Conservation (phyloP, 1,140 invertebrate genomes). For the Notospermus geniculatus region DNA sequence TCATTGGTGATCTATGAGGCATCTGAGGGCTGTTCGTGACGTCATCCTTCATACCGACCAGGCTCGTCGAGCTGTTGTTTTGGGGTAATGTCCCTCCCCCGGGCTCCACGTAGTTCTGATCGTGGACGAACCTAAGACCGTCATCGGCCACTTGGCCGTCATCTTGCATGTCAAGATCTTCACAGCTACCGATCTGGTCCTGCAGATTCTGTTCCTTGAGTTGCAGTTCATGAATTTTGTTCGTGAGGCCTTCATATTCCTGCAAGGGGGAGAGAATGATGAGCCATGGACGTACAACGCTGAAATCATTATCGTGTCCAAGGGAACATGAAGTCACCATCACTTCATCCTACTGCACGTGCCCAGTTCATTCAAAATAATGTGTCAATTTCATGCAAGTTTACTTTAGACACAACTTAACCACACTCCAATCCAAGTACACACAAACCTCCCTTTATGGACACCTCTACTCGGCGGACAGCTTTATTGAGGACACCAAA, state of each 20-base stretch:
- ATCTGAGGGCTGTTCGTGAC: constrained; percentile 24
- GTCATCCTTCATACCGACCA: neutral
- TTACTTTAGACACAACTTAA: too few relatives aligned
- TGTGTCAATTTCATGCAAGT: too few relatives aligned
- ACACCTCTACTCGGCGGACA: too few relatives aligned
- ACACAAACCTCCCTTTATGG: too few relatives aligned
- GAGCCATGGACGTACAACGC: too few relatives aligned
- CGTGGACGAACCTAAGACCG: neutral
- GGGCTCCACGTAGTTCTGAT: neutral
- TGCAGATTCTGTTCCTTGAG: constrained; percentile 78
- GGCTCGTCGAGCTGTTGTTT: constrained; percentile 21
- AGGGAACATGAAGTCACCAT: too few relatives aligned
- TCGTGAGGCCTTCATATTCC: constrained; percentile 81
- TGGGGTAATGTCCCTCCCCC: constrained; percentile 11
- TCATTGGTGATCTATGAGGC: constrained; percentile 62
- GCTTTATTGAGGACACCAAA: too few relatives aligned
- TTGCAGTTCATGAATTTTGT: constrained; percentile 86
- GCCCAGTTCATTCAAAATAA: too few relatives aligned
- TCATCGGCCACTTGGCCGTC: neutral
- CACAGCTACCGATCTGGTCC: constrained; percentile 58
- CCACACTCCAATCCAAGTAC: too few relatives aligned
- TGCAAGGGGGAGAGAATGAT: constrained; percentile 21
- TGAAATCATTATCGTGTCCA: too few relatives aligned
- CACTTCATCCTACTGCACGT: too few relatives aligned
- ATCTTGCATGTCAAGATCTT: neutral